These are phyloP conservation scores for Hippopotamus amphibius DNA, from an alignment of 2,113 vertebrate species.

Conservation along the genomic window DNA sequence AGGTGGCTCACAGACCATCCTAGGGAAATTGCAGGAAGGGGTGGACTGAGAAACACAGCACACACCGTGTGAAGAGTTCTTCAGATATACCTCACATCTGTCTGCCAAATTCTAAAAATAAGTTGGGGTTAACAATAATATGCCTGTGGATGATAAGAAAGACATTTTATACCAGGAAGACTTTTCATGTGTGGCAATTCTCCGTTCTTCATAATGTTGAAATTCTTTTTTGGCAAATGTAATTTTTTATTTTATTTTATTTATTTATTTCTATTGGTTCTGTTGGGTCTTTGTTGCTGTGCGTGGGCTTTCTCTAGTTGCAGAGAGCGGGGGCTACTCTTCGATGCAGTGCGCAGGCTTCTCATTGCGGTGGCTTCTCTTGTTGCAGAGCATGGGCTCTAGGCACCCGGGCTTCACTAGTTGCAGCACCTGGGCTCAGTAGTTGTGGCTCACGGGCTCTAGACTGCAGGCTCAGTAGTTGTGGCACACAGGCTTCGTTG, in stretches of 20 bases:
- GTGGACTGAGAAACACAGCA: neutral
- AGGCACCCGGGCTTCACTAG: too few relatives aligned
- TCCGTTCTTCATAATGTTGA: neutral
- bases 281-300: too few relatives aligned
- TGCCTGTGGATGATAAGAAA: neutral
- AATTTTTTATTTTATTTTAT: neutral
- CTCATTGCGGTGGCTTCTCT: too few relatives aligned
- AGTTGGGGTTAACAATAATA: neutral
- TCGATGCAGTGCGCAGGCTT: too few relatives aligned
- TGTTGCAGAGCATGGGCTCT: too few relatives aligned
- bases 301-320: too few relatives aligned
- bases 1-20: neutral
- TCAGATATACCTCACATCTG: neutral
- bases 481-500: too few relatives aligned
- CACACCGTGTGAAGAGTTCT: neutral
- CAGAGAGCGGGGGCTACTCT: too few relatives aligned
- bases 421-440: too few relatives aligned
- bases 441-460: too few relatives aligned
- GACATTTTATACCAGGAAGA: neutral
- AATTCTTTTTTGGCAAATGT: neutral
- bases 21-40: neutral
- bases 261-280: too few relatives aligned
- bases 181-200: neutral
- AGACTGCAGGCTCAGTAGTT: too few relatives aligned
- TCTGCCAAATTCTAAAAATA: slow-evolving; percentile 13